Conservation (phyloP, 1,140 invertebrate genomes). For the Popillia japonica region DNA sequence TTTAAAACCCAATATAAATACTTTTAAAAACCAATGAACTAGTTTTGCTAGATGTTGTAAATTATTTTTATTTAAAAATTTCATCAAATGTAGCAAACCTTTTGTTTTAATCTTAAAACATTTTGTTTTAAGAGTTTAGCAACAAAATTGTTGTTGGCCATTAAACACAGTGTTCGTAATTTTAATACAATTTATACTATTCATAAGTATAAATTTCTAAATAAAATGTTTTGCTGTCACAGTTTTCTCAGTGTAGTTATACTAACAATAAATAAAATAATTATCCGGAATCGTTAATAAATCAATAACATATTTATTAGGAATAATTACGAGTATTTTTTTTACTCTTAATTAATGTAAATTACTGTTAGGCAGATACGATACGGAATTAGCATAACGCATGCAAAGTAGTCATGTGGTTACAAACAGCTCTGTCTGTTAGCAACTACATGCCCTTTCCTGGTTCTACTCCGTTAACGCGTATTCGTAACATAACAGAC, state of each 20-base stretch:
- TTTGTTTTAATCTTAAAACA: too few relatives aligned
- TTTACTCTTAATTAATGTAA: slow-evolving; percentile 31
- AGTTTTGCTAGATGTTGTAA: too few relatives aligned
- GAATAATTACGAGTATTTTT: slow-evolving; percentile 23
- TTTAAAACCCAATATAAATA: too few relatives aligned
- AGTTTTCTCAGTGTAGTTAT: not conserved
- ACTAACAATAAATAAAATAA: slow-evolving; percentile 21
- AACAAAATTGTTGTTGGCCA: too few relatives aligned
- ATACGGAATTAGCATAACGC: slow-evolving; percentile 24
- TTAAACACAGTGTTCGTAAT: too few relatives aligned
- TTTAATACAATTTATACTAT: too few relatives aligned
- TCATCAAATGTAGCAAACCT: too few relatives aligned
- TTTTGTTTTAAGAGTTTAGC: too few relatives aligned
- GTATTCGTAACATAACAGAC: slow-evolving; percentile 22
- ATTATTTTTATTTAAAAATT: too few relatives aligned
- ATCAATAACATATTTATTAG: slow-evolving; percentile 33
- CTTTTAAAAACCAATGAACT: too few relatives aligned
- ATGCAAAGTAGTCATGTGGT: slow-evolving; percentile 27
- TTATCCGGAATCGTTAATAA: slow-evolving; percentile 20
- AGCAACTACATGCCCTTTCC: slow-evolving; percentile 10
- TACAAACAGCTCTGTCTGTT: not conserved
- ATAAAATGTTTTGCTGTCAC: too few relatives aligned
- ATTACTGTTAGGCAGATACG: slow-evolving; percentile 16
- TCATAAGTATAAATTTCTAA: too few relatives aligned
- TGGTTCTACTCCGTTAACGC: slow-evolving; percentile 16